phyloP scores from a whole-genome alignment of 2,888 invertebrate genomes.

The Caenorhabditis becei region DNA sequence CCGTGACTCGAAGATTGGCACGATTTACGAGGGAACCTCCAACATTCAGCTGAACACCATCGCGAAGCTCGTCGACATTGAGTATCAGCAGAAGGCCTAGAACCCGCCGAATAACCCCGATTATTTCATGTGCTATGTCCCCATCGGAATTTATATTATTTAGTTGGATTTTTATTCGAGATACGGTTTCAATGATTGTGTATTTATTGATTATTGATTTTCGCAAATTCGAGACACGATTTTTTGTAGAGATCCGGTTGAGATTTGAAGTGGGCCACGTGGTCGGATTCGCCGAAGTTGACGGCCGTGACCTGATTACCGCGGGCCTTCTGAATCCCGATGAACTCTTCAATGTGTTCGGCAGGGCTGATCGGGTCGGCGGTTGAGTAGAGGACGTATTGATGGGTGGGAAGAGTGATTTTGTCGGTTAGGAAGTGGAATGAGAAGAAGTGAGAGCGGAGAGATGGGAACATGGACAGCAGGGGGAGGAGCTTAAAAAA shows the following conservation, averaged over 20 bases:
- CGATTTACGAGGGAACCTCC: constrained; percentile 97
- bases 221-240: constrained; percentile 50
- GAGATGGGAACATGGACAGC: background rate
- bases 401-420: constrained; percentile 40
- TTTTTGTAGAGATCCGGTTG: constrained; percentile 50
- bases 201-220: too few relatives aligned
- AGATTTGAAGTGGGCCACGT: constrained; percentile 54
- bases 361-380: constrained; percentile 58
- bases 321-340: constrained; percentile 38
- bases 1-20: constrained; percentile 95
- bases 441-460: constrained; percentile 1
- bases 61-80: constrained; percentile 88
- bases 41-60: constrained; percentile 98
- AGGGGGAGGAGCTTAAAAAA: constrained; percentile 12
- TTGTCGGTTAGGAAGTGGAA: constrained; percentile 22
- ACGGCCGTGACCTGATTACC: constrained; percentile 49
- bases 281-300: constrained; percentile 59
- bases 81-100: constrained; percentile 73
- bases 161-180: background rate
- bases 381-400: constrained; percentile 61
- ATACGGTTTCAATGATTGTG: background rate
- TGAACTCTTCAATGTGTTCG: constrained; percentile 54
- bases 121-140: too few relatives aligned
- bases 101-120: background rate
- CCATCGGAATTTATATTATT: too few relatives aligned